Evolutionary conservation across 2,797 vertebrate species (phyloP).

Genomic region (Aeoliscus strigatus): DNA sequence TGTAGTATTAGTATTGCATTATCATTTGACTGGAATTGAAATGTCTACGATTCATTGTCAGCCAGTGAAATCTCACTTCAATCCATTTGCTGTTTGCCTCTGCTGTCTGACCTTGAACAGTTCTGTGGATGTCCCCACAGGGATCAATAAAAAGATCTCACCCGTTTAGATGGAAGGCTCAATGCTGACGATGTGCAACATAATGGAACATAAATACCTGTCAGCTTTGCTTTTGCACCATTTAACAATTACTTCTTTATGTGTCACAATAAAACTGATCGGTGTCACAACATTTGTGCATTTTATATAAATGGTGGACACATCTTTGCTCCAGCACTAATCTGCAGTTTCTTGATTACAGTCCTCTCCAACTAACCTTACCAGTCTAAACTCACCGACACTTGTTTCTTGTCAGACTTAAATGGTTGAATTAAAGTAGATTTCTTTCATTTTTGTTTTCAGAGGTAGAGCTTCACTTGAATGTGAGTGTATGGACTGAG

Average conservation of each 20-base stretch:
- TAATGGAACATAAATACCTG: slow-evolving; percentile 4
- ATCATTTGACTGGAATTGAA: no score
- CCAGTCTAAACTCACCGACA: no score
- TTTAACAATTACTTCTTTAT: slow-evolving; percentile 3
- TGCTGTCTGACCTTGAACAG: neutral
- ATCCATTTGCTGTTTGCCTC: neutral
- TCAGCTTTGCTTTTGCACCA: neutral
- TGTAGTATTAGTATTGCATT: no score
- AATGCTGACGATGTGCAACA: neutral
- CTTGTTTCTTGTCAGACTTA: no score
- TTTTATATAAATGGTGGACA: neutral
- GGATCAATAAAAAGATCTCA: slow-evolving; percentile 3
- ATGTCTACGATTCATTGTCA: slow-evolving; percentile 4
- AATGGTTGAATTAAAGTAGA: no score
- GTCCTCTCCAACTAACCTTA: no score
- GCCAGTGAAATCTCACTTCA: slow-evolving; percentile 7
- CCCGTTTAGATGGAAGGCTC: neutral
- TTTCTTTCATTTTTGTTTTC: no score
- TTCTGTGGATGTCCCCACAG: neutral
- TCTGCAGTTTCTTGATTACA: no score
- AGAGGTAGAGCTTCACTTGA: no score
- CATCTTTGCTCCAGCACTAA: no score
- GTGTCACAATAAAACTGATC: neutral
- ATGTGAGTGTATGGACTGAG: no score
- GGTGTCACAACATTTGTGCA: neutral